phyloP scores from a whole-genome alignment of 64 coral and sea anemone species.

The Porites lutea region DNA sequence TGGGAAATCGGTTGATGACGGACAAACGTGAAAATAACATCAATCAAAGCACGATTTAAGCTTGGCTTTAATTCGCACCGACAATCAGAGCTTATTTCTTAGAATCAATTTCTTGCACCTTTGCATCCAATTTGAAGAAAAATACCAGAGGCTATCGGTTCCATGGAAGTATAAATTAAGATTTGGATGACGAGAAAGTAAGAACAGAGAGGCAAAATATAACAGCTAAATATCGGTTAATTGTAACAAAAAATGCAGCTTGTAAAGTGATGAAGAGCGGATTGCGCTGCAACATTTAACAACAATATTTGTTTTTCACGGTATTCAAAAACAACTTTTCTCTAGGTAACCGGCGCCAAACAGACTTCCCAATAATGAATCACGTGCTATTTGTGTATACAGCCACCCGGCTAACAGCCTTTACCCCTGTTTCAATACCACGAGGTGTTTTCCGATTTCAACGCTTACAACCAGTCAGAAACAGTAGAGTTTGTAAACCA shows the following conservation, averaged over 20 bases:
- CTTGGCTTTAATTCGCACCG: not conserved
- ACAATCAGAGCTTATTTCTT: too few species aligned
- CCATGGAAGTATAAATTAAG: too few species aligned
- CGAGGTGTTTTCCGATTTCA: conserved; percentile 10
- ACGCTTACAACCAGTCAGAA: not conserved
- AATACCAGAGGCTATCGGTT: too few species aligned
- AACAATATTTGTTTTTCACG: not conserved
- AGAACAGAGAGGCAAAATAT: too few species aligned
- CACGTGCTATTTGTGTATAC: not conserved
- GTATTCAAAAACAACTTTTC: not conserved
- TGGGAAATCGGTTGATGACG: not conserved
- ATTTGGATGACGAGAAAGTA: too few species aligned
- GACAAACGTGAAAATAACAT: not conserved
- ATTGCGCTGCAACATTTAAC: not conserved
- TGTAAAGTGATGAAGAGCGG: not conserved
- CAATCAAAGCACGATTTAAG: not conserved
- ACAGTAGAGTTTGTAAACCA: not conserved
- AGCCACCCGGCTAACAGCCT: not conserved
- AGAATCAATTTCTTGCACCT: too few species aligned
- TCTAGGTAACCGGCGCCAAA: not conserved
- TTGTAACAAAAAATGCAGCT: too few species aligned
- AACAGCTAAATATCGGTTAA: too few species aligned
- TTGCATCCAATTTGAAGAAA: too few species aligned
- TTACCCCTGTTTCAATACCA: not conserved
- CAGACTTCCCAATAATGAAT: not conserved